Evolutionary conservation across 2,113 vertebrate genomes (phyloP).

Genomic region (Ochotona princeps): DNA sequence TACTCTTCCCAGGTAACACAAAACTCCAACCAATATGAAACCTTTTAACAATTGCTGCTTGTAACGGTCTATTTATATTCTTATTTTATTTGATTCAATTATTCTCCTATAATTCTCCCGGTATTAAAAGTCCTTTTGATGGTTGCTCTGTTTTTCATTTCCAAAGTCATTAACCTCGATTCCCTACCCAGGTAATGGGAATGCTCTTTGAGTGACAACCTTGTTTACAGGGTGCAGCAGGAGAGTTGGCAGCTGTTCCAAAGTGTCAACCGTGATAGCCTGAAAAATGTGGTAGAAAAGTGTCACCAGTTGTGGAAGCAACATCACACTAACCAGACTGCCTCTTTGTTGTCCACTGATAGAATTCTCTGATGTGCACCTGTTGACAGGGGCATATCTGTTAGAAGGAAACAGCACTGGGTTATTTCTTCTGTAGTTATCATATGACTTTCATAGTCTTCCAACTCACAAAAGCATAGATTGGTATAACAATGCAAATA

Average conservation of each 20-base stretch:
- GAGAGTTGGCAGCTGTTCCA: slow-evolving; percentile 58
- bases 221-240: slow-evolving; percentile 67
- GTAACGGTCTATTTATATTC: slow-evolving; percentile 73
- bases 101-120: slow-evolving; percentile 67
- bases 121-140: slow-evolving; percentile 74
- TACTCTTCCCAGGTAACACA: slow-evolving; percentile 66
- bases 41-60: slow-evolving; percentile 66
- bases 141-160: slow-evolving; percentile 73
- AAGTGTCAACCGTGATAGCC: slow-evolving; percentile 61
- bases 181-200: neutral
- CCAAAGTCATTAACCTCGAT: slow-evolving; percentile 72
- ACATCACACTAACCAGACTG: slow-evolving; percentile 7
- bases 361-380: slow-evolving; percentile 54
- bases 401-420: neutral
- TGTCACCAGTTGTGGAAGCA: slow-evolving; percentile 44
- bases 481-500: slow-evolving; percentile 2
- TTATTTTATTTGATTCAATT: slow-evolving; percentile 74
- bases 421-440: slow-evolving; percentile 54
- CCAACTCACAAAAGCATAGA: neutral
- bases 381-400: slow-evolving; percentile 39
- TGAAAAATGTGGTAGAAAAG: slow-evolving; percentile 58
- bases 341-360: slow-evolving; percentile 44
- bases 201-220: slow-evolving; percentile 65
- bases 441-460: slow-evolving; percentile 53
- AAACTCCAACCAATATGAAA: slow-evolving; percentile 66